These are phyloP conservation scores for Allophyes oxyacanthae DNA, from an alignment of 2,888 invertebrate genomes.

Conservation along the genomic window DNA sequence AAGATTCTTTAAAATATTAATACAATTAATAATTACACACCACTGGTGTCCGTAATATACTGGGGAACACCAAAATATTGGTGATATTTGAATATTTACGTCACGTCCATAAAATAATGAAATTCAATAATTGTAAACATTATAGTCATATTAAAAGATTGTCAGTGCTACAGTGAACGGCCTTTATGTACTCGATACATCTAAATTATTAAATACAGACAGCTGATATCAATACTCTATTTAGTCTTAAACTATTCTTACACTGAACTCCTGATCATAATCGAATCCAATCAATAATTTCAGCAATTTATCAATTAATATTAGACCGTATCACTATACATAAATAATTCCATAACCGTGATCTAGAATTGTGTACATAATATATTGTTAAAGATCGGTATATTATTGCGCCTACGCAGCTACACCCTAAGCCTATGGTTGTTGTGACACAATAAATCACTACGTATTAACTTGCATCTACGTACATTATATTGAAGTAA, in stretches of 20 bases:
- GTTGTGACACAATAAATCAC: constrained; percentile 60
- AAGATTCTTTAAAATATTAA: constrained; percentile 54
- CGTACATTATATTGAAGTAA: constrained; percentile 23
- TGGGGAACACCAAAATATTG: constrained; percentile 18
- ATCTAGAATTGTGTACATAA: constrained; percentile 30
- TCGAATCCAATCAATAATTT: constrained; percentile 4
- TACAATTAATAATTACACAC: constrained; percentile 48
- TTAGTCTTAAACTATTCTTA: constrained; percentile 13
- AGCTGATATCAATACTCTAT: constrained; percentile 14
- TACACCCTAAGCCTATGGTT: constrained; percentile 46
- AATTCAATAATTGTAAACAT: constrained; percentile 19
- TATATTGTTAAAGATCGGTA: constrained; percentile 40
- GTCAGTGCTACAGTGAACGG: constrained; percentile 44
- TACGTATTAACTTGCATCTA: constrained; percentile 28
- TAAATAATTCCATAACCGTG: constrained; percentile 36
- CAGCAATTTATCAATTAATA: constrained; percentile 5
- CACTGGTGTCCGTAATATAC: constrained; percentile 23
- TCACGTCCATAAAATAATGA: constrained; percentile 21
- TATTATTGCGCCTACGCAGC: constrained; percentile 44
- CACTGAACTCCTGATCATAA: constrained; percentile 1
- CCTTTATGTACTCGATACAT: constrained; percentile 12
- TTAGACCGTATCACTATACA: constrained; percentile 39
- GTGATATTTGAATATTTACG: constrained; percentile 16
- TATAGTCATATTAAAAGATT: constrained; percentile 23
- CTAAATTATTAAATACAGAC: constrained; percentile 17